A percentile compares a stretch with the other conserved stretches of the same genome.
These are phyloP conservation scores for Drosophila rellima DNA, from an alignment of 2,888 invertebrate species.

Conservation along the genomic window DNA sequence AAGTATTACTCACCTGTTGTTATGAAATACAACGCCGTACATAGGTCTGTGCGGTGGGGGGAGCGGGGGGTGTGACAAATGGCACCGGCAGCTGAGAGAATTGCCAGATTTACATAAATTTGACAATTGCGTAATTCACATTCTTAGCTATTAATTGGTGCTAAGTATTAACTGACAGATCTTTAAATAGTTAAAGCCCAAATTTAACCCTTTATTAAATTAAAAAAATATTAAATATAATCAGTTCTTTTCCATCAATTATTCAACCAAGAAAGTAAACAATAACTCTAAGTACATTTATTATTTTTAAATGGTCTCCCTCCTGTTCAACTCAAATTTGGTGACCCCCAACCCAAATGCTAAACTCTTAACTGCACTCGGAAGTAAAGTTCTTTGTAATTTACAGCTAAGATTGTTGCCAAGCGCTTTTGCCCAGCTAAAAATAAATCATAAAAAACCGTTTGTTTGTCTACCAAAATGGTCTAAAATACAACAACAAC, in stretches of 20 bases:
- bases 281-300: background rate
- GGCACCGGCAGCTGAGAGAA: constrained; percentile 5
- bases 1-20: constrained; percentile 81
- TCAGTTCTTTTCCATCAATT: background rate
- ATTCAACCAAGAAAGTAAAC: background rate
- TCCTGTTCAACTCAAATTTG: constrained; percentile 6
- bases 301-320: background rate
- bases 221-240: too few relatives aligned
- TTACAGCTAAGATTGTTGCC: constrained; percentile 73
- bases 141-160: constrained; percentile 31
- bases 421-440: constrained; percentile 71
- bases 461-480: constrained; percentile 82
- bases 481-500: constrained; percentile 76
- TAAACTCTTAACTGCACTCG: constrained; percentile 66
- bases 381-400: constrained; percentile 59
- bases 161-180: background rate
- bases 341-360: constrained; percentile 51
- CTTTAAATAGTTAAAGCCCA: background rate
- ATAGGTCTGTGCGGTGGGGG: constrained; percentile 16
- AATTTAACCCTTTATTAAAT: too few relatives aligned
- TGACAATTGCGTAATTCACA: constrained; percentile 65
- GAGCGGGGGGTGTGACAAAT: constrained; percentile 15
- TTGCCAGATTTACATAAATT: constrained; percentile 31
- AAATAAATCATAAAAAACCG: constrained; percentile 82
- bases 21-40: constrained; percentile 68